Evolutionary conservation across 92 coral and sea anemone species (phyloP).

Genomic region (Porites rus): DNA sequence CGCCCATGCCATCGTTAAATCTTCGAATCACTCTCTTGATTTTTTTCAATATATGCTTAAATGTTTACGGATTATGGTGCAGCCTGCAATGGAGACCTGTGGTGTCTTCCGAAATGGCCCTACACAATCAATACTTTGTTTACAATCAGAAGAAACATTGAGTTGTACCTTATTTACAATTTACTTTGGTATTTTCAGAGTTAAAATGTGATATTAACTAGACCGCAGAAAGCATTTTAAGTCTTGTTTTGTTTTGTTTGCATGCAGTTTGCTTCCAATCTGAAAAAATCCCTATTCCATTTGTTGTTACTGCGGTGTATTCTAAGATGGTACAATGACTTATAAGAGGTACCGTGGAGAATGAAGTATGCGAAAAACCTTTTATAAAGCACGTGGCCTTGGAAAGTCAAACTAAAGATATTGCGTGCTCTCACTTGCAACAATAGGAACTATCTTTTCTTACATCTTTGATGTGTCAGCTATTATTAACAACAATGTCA

Average conservation of each 20-base stretch:
- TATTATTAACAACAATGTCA: neutral
- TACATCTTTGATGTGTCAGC: neutral
- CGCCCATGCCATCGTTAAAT: neutral
- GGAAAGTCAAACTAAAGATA: neutral
- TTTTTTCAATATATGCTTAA: neutral
- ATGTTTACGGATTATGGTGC: neutral
- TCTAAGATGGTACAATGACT: neutral
- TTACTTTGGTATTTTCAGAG: neutral
- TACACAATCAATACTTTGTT: too few relatives aligned
- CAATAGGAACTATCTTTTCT: neutral
- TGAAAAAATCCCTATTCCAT: neutral
- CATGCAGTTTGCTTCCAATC: neutral
- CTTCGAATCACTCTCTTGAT: neutral
- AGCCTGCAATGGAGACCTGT: neutral
- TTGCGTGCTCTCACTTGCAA: neutral
- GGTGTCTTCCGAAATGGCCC: too few relatives aligned
- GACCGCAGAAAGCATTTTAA: neutral
- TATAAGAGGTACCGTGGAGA: too few relatives aligned
- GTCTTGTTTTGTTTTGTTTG: neutral
- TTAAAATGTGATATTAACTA: neutral
- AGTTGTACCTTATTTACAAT: too few relatives aligned
- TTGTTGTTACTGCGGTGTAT: neutral
- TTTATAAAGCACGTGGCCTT: neutral
- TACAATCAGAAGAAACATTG: too few relatives aligned
- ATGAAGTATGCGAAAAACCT: too few relatives aligned